Evolutionary conservation across 2,113 vertebrate genomes (phyloP).

Genomic region (Platysteira castanea): DNA sequence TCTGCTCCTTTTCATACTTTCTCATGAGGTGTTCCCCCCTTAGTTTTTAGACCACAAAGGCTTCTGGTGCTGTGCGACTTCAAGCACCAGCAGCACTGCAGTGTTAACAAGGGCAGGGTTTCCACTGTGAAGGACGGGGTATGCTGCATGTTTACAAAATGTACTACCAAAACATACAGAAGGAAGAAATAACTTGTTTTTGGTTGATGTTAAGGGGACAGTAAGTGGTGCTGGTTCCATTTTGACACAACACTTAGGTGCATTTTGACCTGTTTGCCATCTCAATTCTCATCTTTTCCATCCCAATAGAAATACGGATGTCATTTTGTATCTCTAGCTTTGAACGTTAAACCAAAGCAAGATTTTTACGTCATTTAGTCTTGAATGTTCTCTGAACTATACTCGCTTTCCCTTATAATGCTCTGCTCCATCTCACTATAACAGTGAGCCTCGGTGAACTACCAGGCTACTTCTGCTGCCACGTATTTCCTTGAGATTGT

Average conservation of each 20-base stretch:
- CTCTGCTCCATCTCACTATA: background rate
- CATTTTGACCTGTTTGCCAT: background rate
- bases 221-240: background rate
- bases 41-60: background rate
- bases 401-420: background rate
- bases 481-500: background rate
- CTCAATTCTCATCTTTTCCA: background rate
- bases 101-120: background rate
- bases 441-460: background rate
- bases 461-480: background rate
- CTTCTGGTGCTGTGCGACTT: background rate
- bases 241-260: background rate
- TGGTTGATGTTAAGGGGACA: background rate
- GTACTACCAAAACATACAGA: background rate
- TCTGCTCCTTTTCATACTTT: background rate
- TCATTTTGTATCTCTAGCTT: background rate
- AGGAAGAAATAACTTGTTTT: background rate
- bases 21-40: background rate
- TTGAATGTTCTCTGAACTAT: background rate
- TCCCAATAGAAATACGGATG: background rate
- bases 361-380: background rate
- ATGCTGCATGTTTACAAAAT: background rate
- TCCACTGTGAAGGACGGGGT: rapidly evolving
- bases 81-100: background rate
- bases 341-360: background rate